phyloP scores from a whole-genome alignment of 2,888 invertebrate genomes.

The Ommatoiulus sabulosus region DNA sequence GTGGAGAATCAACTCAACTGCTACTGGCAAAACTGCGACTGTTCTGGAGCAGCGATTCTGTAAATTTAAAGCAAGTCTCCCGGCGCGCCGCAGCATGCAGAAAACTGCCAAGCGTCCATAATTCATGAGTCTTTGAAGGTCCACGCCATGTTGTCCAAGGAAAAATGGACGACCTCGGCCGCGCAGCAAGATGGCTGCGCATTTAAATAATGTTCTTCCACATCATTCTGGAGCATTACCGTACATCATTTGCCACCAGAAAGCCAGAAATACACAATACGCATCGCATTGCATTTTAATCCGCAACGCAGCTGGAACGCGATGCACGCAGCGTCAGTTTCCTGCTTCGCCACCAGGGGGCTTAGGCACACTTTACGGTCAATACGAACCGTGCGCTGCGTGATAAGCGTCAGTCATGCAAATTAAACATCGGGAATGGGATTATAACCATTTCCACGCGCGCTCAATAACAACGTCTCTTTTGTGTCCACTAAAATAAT shows the following conservation, averaged over 20 bases:
- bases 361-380: background rate
- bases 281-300: background rate
- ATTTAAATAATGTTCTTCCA: background rate
- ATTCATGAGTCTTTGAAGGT: conserved; percentile 3
- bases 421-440: background rate
- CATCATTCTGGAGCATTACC: background rate
- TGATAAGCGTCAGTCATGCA: background rate
- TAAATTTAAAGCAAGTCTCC: background rate
- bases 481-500: background rate
- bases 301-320: background rate
- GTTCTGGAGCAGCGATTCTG: too few relatives aligned
- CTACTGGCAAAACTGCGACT: too few relatives aligned
- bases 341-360: background rate
- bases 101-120: background rate
- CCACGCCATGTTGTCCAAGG: background rate
- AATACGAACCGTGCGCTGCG: background rate
- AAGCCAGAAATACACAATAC: background rate
- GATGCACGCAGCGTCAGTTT: background rate
- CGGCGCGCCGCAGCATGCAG: background rate
- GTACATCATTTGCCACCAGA: background rate
- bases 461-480: background rate
- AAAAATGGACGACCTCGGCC: background rate
- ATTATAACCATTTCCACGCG: background rate
- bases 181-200: conserved; percentile 19
- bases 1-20: too few relatives aligned